Conservation (phyloP, 1,140 invertebrate genomes). For the Hyphantria cunea region DNA sequence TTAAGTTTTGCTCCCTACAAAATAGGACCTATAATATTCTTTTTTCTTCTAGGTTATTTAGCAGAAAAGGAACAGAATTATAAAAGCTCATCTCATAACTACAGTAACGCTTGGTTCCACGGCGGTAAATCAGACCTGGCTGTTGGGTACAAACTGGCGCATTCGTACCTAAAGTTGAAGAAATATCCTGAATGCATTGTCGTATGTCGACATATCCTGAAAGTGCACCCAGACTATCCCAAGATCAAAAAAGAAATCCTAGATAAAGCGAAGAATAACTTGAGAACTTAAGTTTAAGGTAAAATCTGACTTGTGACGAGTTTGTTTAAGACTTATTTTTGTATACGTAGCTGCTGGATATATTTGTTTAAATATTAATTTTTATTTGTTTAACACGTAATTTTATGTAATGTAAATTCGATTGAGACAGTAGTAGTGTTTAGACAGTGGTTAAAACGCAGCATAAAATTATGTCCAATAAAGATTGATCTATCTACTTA, state of each 20-base stretch:
- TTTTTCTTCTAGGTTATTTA: slow-evolving; percentile 85
- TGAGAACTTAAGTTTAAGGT: slow-evolving; percentile 83
- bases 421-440: too few relatives aligned
- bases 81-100: slow-evolving; percentile 92
- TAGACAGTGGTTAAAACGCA: too few relatives aligned
- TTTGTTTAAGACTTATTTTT: background rate
- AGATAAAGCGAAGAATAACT: slow-evolving; percentile 94
- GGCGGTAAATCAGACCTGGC: slow-evolving; percentile 90
- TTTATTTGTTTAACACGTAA: too few relatives aligned
- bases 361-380: too few relatives aligned
- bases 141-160: slow-evolving; percentile 96
- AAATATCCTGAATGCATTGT: slow-evolving; percentile 89
- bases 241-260: slow-evolving; percentile 96
- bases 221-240: slow-evolving; percentile 93
- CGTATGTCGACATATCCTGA: slow-evolving; percentile 88
- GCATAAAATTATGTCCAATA: too few relatives aligned
- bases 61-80: slow-evolving; percentile 97
- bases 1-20: too few relatives aligned
- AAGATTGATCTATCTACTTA: too few relatives aligned
- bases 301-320: too few relatives aligned
- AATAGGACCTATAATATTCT: too few relatives aligned
- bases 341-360: too few relatives aligned
- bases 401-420: too few relatives aligned
- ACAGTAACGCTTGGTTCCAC: slow-evolving; percentile 93
- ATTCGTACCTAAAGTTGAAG: slow-evolving; percentile 95